A percentile compares a stretch with the other conserved stretches of the same genome.
Evolutionary conservation across 2,797 vertebrate species (phyloP).

Genomic region (Xyrichtys novacula): DNA sequence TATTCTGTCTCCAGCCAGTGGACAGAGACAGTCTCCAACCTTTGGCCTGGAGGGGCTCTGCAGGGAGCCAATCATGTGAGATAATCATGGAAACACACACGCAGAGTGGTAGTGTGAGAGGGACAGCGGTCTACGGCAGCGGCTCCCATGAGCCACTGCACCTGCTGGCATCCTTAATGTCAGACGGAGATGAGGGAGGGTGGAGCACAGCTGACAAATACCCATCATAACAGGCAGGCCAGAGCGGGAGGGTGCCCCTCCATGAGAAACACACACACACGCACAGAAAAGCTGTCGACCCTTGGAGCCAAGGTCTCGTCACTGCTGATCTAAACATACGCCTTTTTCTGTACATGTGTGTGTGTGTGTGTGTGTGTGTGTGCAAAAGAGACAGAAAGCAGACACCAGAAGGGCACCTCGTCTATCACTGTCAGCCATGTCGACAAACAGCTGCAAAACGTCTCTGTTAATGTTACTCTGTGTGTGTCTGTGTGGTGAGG

Average conservation of each 20-base stretch:
- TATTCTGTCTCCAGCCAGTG: conserved; percentile 48
- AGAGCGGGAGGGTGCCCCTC: conserved; percentile 38
- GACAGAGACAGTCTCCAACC: conserved; percentile 65
- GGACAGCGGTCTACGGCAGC: conserved; percentile 43
- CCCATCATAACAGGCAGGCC: conserved; percentile 58
- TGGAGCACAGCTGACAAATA: conserved; percentile 83
- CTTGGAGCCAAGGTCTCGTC: conserved; percentile 61
- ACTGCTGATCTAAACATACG: conserved; percentile 66
- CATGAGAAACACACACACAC: conserved; percentile 46
- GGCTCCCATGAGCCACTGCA: conserved; percentile 72
- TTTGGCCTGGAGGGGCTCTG: conserved; percentile 53
- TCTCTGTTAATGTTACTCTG: conserved; percentile 81
- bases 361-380: conserved; percentile 39
- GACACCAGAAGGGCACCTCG: conserved; percentile 82
- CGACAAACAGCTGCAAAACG: conserved; percentile 85
- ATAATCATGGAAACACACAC: conserved; percentile 68
- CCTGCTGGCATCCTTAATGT: conserved; percentile 85
- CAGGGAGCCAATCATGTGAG: conserved; percentile 72
- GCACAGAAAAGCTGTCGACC: conserved; percentile 53
- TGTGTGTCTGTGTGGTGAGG: conserved; percentile 40
- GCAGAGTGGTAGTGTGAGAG: conserved; percentile 29
- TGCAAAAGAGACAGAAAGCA: conserved; percentile 80
- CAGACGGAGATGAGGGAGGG: conserved; percentile 47
- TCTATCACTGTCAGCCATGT: conserved; percentile 84
- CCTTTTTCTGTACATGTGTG: conserved; percentile 42